Conservation (phyloP, 2,888 invertebrate species). For the Lutraria lutraria region DNA sequence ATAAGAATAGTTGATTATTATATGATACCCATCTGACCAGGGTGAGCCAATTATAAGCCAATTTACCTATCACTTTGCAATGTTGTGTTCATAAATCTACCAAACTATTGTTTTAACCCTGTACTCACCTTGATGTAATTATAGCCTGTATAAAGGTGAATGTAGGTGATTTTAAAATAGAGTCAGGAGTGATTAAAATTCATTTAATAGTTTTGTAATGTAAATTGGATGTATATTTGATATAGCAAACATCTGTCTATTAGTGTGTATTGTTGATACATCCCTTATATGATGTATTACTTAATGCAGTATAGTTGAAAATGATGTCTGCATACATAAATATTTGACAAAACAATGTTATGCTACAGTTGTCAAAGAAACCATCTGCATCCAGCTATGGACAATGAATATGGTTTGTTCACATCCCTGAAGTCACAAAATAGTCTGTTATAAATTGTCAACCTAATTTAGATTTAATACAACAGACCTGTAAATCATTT, state of each 20-base stretch:
- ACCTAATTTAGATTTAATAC: no score
- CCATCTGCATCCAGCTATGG: neutral
- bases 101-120: neutral
- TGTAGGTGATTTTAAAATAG: neutral
- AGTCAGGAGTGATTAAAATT: neutral
- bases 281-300: neutral
- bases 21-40: slow-evolving; percentile 9
- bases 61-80: neutral
- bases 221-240: slow-evolving; percentile 9
- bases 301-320: slow-evolving; percentile 7
- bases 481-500: no score
- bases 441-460: no score
- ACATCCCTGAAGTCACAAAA: no score
- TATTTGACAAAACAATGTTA: neutral
- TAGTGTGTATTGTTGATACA: slow-evolving; percentile 4
- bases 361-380: neutral
- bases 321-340: slow-evolving; percentile 4
- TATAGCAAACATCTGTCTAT: neutral
- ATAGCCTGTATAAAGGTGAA: neutral
- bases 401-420: neutral
- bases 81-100: slow-evolving; percentile 17
- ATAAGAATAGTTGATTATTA: slow-evolving; percentile 20
- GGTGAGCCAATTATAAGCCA: slow-evolving; percentile 34
- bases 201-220: slow-evolving; percentile 9
- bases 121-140: neutral